A percentile compares a stretch with the other conserved stretches of the same genome.
Conservation (phyloP, 2,797 vertebrate species). For the Neosalanx taihuensis region DNA sequence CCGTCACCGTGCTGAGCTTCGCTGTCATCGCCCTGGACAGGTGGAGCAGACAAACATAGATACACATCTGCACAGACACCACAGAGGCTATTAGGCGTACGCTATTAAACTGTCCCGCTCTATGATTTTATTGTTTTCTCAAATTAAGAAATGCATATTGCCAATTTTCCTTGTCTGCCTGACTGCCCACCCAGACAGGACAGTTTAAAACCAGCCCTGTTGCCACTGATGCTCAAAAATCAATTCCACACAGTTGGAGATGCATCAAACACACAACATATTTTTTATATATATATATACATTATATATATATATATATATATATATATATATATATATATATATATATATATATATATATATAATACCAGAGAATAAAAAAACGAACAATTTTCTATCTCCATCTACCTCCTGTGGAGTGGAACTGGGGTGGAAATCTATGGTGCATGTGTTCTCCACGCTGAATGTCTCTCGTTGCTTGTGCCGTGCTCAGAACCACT, state of each 20-base stretch:
- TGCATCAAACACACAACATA: neutral
- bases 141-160: too few relatives aligned
- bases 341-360: too few relatives aligned
- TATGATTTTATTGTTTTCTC: too few relatives aligned
- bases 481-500: constrained; percentile 26
- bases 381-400: constrained; percentile 21
- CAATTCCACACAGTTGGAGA: neutral
- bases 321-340: too few relatives aligned
- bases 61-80: neutral
- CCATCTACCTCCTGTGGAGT: constrained; percentile 23
- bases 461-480: constrained; percentile 26
- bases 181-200: too few relatives aligned
- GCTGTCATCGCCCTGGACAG: constrained; percentile 95
- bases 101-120: too few relatives aligned
- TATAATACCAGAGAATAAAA: neutral
- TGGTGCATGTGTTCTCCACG: constrained; percentile 32
- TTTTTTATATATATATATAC: too few relatives aligned
- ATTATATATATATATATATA: too few relatives aligned
- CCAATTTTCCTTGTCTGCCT: too few relatives aligned
- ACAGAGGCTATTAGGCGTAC: too few relatives aligned
- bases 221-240: neutral
- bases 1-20: constrained; percentile 93
- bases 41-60: constrained; percentile 60
- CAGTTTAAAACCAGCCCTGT: too few relatives aligned
- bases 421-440: constrained; percentile 19